A percentile compares a stretch with the other conserved stretches of the same genome.
Evolutionary conservation across 2,113 vertebrate species (phyloP).

Genomic region (Coregonus clupeaformis): DNA sequence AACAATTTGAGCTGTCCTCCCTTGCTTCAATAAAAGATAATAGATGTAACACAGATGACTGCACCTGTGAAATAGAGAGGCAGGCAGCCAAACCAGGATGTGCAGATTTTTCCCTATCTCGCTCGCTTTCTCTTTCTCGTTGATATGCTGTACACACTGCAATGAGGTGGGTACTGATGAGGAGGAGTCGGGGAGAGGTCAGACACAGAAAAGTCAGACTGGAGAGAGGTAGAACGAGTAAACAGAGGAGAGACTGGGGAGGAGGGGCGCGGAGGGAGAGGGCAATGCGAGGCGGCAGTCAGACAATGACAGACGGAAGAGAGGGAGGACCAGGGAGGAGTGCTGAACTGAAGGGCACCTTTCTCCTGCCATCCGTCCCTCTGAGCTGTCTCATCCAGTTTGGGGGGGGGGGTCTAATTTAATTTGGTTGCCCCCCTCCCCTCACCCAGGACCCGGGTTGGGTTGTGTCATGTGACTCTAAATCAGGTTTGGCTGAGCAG

Average conservation of each 20-base stretch:
- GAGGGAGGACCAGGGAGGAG: not conserved
- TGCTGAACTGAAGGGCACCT: not conserved
- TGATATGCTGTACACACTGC: not conserved
- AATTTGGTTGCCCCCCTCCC: not conserved
- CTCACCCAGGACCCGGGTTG: not conserved
- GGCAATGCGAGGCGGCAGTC: not conserved
- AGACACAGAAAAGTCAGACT: not conserved
- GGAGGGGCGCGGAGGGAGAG: not conserved
- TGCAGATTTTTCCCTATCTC: not conserved
- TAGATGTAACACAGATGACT: too few species aligned
- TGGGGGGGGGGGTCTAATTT: slow-evolving; percentile 4
- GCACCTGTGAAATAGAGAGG: not conserved
- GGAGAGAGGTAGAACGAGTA: not conserved
- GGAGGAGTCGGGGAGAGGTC: not conserved
- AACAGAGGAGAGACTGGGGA: not conserved
- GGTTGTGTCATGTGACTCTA: slow-evolving; percentile 3
- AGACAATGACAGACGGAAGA: slow-evolving; percentile 1
- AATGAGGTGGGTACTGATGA: not conserved
- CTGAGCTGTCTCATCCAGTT: not conserved
- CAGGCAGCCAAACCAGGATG: not conserved
- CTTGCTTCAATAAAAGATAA: too few species aligned
- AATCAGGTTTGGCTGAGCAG: not conserved
- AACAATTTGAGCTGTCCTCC: too few species aligned
- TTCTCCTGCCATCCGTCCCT: not conserved
- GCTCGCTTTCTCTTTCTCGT: not conserved